Base-by-base conservation (phyloP, 2,888 invertebrate genomes). In the Craniophora ligustri region DNA sequence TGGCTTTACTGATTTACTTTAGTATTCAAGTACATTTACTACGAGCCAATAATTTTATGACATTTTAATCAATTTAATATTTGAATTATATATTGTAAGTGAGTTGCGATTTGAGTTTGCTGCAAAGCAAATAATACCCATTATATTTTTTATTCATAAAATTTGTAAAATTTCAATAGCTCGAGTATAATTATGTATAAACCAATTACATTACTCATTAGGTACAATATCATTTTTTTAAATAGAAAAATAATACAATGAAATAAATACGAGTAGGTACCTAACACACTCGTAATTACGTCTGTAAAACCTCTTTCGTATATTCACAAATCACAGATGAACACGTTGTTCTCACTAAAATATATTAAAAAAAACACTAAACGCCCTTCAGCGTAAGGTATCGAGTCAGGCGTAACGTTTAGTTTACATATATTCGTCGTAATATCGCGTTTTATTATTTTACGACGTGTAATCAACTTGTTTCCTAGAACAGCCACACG, bases 401-500 rank as follows among this genome's bases (percentile, higher is more conserved):
- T 61, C 23, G 5, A 26, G 39, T 45, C 45, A 5, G 36, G 40
- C 58, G 40, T 53, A 14, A 39, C 63, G 48, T 67, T 63, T 57
- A 48, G 30, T 54, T 54, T 57, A 50, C 47, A 55, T 53, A 55
- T 53, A 62, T 62, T 72, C 54, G 35, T 73, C 61, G 72, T 61
- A 68, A 71, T 83, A 87, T 82, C 72, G 75, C 75, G 47, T 84
- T 89, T 90, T 90, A 90, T 90, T 85, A 87, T 83, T 89, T 90
- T 87, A 89, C 91, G 84, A 80, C 82, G 76, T 72, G 80, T 85
- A 85, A 89, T 90, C 86, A 90, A 86, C 86, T 75, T 83, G 86
- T 87, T 91, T 90, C 90, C 82, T 62, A 87, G 91, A 91, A 91
- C 76, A 62, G 61, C 59, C 75, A 72, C 87, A 85, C 84, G 85